A percentile compares a stretch with the other conserved stretches of the same genome.
Conservation (phyloP, 2,113 vertebrate genomes). For the human (Homo sapiens) region DNA sequence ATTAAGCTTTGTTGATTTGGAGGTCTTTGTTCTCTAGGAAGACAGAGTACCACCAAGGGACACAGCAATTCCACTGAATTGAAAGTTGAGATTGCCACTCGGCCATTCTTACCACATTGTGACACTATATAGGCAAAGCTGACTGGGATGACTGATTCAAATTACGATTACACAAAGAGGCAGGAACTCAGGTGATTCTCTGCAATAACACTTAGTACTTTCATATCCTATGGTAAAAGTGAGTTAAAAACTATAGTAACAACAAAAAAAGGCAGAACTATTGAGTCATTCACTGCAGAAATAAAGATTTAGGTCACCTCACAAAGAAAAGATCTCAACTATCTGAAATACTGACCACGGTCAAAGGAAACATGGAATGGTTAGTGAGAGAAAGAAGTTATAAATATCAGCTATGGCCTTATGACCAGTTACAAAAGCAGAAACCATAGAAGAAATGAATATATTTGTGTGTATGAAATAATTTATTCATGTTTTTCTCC, state of each 20-base stretch:
- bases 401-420: background rate
- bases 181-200: background rate
- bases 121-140: background rate
- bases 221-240: background rate
- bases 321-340: background rate
- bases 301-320: background rate
- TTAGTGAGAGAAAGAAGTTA: background rate
- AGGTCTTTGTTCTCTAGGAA: background rate
- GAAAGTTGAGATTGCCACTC: background rate
- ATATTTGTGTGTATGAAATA: background rate
- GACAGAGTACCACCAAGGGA: background rate
- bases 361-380: background rate
- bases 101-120: background rate
- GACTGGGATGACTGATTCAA: background rate
- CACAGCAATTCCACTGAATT: background rate
- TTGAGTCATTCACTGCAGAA: background rate
- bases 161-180: background rate
- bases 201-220: background rate
- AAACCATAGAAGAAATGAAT: background rate
- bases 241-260: background rate
- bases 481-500: background rate
- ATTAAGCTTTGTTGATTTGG: background rate
- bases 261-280: background rate
- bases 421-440: background rate
- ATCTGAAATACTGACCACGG: background rate